Base-by-base conservation (phyloP, 2,888 invertebrate species). In the Mythimna impura region DNA sequence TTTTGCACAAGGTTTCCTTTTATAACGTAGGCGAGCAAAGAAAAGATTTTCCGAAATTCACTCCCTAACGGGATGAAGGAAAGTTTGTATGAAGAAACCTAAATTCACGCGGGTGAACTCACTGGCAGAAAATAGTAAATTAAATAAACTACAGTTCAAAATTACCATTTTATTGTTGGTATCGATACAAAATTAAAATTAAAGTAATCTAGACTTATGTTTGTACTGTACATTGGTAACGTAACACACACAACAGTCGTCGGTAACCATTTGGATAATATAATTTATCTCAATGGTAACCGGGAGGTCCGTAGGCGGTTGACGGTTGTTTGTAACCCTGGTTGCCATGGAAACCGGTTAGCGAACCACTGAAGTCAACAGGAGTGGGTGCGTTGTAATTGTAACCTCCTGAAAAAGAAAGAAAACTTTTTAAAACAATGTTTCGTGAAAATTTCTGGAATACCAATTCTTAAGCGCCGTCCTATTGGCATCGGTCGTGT, bases 301-400 rank as follows among this genome's bases (percentile, higher is more conserved):
- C 92, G 2, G 95, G 92, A 7, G 94, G 91, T 72, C 95, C 96
- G 82, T 96, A 96, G 0, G 89, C 85, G 0, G 90, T 88, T 1
- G 93, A 91, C 0, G 94, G 94, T 67, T 88, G 87, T 66, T 89
- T 83, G 68, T 79, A 83, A 20, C 86, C 86, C 20, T 84, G 83
- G 87, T 89, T 90, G 76, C 91, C 91, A 66, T 92, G 90, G 90
- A 95, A 96, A 64, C 96, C 95, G 17, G 93, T 93, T n/a, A 95
- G 68, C 0, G 96, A 95, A 2, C 96, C 96, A 71, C 91, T 91
- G 89, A 89, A 96, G 71, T 91, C 94, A 0, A 87, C 86, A 1
- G 93, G 93, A 22, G 81, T 80, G 9, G 79, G 79, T 0, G 92
- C 83, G 55, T 94, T 92, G 88, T 95, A 95, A 80, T 94, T 93